A percentile compares a stretch with the other conserved stretches of the same genome.
Conservation (phyloP, 2,797 vertebrate genomes). For the Brachyrhaphis roseni region DNA sequence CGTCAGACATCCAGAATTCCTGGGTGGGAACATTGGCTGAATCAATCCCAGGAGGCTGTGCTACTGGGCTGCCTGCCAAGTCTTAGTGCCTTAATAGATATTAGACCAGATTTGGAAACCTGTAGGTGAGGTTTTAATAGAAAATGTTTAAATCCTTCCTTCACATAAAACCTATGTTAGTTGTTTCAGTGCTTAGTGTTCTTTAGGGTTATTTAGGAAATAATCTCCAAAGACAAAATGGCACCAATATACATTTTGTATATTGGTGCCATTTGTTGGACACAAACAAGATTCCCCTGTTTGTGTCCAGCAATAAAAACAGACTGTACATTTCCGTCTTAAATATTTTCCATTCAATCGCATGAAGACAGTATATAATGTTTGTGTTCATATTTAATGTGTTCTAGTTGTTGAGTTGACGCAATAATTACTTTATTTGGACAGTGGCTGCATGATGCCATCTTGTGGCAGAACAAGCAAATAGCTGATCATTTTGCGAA, state of each 20-base stretch:
- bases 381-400: neutral
- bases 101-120: slow-evolving; percentile 75
- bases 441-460: slow-evolving; percentile 45
- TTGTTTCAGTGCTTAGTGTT: neutral
- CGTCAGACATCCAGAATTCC: slow-evolving; percentile 84
- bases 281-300: neutral
- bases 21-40: slow-evolving; percentile 82
- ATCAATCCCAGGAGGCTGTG: slow-evolving; percentile 77
- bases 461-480: slow-evolving; percentile 58
- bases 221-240: neutral
- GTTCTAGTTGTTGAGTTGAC: neutral
- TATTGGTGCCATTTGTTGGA: no score
- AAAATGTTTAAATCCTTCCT: slow-evolving; percentile 30
- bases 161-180: slow-evolving; percentile 6
- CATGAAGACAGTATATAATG: neutral
- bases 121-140: slow-evolving; percentile 63
- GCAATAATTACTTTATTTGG: neutral
- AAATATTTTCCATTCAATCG: neutral
- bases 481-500: neutral
- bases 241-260: no score
- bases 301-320: neutral
- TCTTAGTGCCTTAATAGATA: slow-evolving; percentile 72
- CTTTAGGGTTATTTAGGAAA: neutral
- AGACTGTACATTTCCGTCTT: neutral
- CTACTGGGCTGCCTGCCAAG: slow-evolving; percentile 74